Conservation (phyloP, 2,113 vertebrate genomes). For the Dolichallabes microphthalmus region DNA sequence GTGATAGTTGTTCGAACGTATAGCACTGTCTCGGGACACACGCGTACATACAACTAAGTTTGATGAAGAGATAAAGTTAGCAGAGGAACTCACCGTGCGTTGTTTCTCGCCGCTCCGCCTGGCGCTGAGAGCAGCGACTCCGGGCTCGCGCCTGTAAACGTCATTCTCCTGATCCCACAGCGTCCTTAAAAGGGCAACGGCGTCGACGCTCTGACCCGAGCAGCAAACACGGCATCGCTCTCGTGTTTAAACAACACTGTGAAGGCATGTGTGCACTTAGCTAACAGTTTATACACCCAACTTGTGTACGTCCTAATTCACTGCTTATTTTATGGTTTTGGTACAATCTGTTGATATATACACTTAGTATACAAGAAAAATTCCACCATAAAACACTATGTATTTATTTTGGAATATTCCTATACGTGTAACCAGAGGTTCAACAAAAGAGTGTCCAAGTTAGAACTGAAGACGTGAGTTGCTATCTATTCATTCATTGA, state of each 20-base stretch:
- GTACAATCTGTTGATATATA: background rate
- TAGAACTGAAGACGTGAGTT: background rate
- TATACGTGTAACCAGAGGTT: background rate
- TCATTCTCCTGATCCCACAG: slow-evolving; percentile 49
- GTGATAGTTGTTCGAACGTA: background rate
- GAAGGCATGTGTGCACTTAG: background rate
- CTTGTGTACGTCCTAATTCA: background rate
- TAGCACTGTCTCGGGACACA: background rate
- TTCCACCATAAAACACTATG: background rate
- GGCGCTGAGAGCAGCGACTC: slow-evolving; percentile 42
- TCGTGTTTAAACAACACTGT: background rate
- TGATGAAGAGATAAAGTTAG: slow-evolving; percentile 28
- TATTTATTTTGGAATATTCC: background rate
- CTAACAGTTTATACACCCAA: background rate
- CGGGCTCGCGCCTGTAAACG: slow-evolving; percentile 46
- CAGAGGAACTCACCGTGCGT: slow-evolving; percentile 53
- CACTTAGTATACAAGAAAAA: background rate
- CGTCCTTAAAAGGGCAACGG: slow-evolving; percentile 51
- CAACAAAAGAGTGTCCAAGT: background rate
- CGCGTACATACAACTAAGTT: background rate
- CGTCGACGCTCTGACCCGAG: background rate
- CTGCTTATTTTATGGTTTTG: background rate
- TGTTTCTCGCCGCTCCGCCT: slow-evolving; percentile 43
- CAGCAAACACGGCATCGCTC: background rate
- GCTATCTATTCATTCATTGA: too few species aligned